These are phyloP conservation scores for Petromus typicus DNA, from an alignment of 2,113 vertebrate species.

Conservation along the genomic window DNA sequence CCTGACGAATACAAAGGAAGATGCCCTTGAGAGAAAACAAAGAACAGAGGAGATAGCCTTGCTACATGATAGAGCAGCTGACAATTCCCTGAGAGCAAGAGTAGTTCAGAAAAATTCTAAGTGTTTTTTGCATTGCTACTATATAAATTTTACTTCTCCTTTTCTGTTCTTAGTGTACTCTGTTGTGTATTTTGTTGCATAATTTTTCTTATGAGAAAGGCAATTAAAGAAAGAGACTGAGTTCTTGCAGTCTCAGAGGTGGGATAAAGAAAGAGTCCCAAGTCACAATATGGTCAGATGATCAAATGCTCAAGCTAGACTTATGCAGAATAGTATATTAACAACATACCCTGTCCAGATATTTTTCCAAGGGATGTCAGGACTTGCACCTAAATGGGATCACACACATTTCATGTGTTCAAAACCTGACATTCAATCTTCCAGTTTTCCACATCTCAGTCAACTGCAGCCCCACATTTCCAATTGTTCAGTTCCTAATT, in stretches of 20 bases:
- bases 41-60: neutral
- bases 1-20: neutral
- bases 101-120: neutral
- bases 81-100: neutral
- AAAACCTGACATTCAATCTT: neutral
- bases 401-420: neutral
- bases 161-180: neutral
- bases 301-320: neutral
- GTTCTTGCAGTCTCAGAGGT: neutral
- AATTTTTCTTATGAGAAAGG: neutral
- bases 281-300: neutral
- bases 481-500: neutral
- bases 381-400: neutral
- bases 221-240: neutral
- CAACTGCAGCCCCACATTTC: neutral
- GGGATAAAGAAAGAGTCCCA: neutral
- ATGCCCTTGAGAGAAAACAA: neutral
- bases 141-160: neutral
- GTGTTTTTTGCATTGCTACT: neutral
- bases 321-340: neutral
- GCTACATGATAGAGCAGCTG: neutral
- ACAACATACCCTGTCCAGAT: neutral
- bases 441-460: neutral
- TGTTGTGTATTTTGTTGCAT: conserved; percentile 8
- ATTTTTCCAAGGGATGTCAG: neutral